phyloP scores from a whole-genome alignment of 1,140 invertebrate genomes.

The Colletes latitarsis region DNA sequence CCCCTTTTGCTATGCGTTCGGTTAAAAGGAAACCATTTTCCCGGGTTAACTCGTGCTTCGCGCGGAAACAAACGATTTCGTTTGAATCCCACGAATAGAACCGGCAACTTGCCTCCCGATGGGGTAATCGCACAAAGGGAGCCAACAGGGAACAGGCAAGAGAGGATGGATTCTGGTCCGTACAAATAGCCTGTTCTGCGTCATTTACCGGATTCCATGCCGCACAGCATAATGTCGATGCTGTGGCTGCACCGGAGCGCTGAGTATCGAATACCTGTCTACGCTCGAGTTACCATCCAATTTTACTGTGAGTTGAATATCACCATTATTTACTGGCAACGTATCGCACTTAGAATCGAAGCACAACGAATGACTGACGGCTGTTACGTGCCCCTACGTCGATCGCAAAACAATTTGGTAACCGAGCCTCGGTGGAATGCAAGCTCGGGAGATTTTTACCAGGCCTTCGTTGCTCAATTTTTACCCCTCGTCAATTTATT shows the following conservation, averaged over 20 bases:
- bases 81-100: conserved; percentile 5
- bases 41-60: too few relatives aligned
- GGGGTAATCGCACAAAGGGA: conserved; percentile 27
- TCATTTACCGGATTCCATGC: conserved; percentile 56
- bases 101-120: not conserved
- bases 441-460: too few relatives aligned
- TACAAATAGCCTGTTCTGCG: conserved; percentile 46
- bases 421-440: too few relatives aligned
- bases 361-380: conserved; percentile 8
- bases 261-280: conserved; percentile 21
- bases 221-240: conserved; percentile 40
- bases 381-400: not conserved
- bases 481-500: too few relatives aligned
- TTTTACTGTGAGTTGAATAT: conserved; percentile 59
- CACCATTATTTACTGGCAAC: conserved; percentile 50
- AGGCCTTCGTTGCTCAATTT: too few relatives aligned
- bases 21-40: not conserved
- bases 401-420: not conserved
- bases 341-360: conserved; percentile 14
- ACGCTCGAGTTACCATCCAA: conserved; percentile 53
- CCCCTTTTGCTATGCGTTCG: not conserved
- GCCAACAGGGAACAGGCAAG: not conserved
- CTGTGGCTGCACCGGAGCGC: conserved; percentile 13
- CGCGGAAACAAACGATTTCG: not conserved
- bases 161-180: conserved; percentile 31